These are phyloP conservation scores for Gallinago media DNA, from an alignment of 2,113 vertebrate genomes.

Conservation along the genomic window DNA sequence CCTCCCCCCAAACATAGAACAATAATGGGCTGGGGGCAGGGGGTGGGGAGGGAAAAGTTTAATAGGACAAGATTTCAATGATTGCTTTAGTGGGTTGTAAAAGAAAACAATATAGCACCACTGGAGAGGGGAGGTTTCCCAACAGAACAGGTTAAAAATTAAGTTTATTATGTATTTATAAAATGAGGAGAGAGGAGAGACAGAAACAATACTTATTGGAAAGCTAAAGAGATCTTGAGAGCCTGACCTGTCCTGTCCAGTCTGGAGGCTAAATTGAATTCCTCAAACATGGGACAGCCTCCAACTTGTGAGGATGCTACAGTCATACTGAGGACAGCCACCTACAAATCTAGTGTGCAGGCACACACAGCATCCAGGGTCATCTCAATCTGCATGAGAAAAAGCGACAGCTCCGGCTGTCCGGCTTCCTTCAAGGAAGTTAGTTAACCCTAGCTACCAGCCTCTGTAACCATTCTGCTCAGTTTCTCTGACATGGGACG, in stretches of 20 bases:
- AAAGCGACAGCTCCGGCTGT: neutral
- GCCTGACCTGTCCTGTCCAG: neutral
- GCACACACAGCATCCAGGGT: neutral
- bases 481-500: no score
- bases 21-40: rapidly evolving
- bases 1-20: neutral
- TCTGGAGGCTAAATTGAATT: neutral
- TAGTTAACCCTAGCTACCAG: no score
- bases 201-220: neutral
- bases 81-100: neutral
- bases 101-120: neutral
- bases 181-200: neutral
- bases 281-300: neutral
- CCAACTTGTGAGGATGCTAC: neutral
- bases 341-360: neutral
- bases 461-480: no score
- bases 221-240: neutral
- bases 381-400: neutral
- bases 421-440: no score
- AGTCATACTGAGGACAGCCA: neutral
- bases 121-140: neutral
- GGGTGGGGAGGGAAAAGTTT: no score
- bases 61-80: neutral
- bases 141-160: neutral
- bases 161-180: neutral